These are phyloP conservation scores for Cryptoblepharus egeriae DNA, from an alignment of 2,797 vertebrate species.

Conservation along the genomic window DNA sequence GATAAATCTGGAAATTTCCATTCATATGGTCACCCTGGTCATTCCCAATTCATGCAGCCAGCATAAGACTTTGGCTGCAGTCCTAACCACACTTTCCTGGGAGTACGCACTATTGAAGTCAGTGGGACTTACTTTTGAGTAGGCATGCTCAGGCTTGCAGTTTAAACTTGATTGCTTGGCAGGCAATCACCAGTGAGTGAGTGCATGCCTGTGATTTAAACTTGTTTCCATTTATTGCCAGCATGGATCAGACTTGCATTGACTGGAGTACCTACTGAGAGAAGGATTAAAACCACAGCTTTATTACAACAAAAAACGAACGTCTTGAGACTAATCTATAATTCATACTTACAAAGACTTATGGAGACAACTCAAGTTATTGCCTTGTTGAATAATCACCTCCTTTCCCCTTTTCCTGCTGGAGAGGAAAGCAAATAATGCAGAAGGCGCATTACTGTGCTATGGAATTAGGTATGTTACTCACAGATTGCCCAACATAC, in stretches of 20 bases:
- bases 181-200: background rate
- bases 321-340: constrained; percentile 43
- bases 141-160: too few relatives aligned
- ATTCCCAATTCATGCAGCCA: too few relatives aligned
- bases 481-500: background rate
- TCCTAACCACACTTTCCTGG: too few relatives aligned
- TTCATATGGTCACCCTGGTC: too few relatives aligned
- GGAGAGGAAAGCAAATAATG: constrained; percentile 37
- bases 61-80: too few relatives aligned
- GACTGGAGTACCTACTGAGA: background rate
- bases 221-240: constrained; percentile 25
- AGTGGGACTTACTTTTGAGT: too few relatives aligned
- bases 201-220: background rate
- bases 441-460: constrained; percentile 2
- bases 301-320: constrained; percentile 31
- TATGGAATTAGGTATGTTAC: background rate
- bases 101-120: too few relatives aligned
- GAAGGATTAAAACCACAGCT: constrained; percentile 15
- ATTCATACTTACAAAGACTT: constrained; percentile 50
- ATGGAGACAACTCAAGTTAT: constrained; percentile 30
- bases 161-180: background rate
- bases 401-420: constrained; percentile 16
- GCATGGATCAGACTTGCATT: background rate
- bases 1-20: too few relatives aligned
- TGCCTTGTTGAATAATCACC: constrained; percentile 56